Conservation (phyloP, 2,113 vertebrate species). For the Podocnemis expansa region DNA sequence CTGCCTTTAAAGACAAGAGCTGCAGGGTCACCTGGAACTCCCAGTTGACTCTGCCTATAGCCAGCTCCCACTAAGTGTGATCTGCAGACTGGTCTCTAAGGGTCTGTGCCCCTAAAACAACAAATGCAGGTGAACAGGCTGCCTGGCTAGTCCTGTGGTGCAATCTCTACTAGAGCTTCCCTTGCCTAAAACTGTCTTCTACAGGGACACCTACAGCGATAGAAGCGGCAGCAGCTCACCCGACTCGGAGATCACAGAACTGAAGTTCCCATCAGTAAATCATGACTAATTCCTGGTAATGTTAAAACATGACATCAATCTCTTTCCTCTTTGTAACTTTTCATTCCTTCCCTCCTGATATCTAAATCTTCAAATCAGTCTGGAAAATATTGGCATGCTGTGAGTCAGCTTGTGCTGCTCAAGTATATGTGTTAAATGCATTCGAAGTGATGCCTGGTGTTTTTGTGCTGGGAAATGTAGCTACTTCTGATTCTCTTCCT, state of each 20-base stretch:
- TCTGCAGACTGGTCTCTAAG: not conserved
- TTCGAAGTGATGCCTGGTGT: not conserved
- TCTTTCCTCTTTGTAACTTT: not conserved
- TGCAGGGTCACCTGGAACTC: not conserved
- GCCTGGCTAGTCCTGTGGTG: not conserved
- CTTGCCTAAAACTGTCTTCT: not conserved
- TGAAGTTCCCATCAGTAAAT: slow-evolving; percentile 85
- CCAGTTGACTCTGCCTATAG: no score
- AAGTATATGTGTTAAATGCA: not conserved
- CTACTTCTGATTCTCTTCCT: not conserved
- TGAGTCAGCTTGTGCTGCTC: not conserved
- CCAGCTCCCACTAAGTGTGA: not conserved
- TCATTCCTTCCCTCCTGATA: not conserved
- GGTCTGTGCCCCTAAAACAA: not conserved
- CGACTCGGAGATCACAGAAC: slow-evolving; percentile 89
- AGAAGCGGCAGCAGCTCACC: slow-evolving; percentile 91
- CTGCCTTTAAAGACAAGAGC: not conserved
- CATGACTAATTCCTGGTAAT: slow-evolving; percentile 78
- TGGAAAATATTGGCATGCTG: fast-evolving
- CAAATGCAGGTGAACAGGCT: not conserved
- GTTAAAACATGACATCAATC: not conserved
- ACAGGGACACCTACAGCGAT: slow-evolving; percentile 94
- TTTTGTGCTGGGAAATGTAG: not conserved
- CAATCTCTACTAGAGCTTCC: not conserved
- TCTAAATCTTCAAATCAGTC: not conserved